phyloP scores from a whole-genome alignment of 1,140 invertebrate species.

The Solen grandis region DNA sequence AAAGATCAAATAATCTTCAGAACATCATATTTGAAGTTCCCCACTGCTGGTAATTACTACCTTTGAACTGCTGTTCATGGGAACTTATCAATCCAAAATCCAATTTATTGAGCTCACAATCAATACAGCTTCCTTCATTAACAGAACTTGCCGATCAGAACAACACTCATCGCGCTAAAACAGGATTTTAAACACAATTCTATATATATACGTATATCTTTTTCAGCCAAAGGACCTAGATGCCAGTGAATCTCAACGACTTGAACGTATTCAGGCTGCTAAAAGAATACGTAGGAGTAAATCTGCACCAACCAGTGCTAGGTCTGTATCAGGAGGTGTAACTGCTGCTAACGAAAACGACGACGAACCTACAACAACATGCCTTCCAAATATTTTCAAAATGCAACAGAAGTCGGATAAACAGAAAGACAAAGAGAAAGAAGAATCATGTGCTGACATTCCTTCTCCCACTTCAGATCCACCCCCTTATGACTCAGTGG shows the following conservation, averaged over 20 bases:
- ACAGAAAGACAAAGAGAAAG: conserved; percentile 66
- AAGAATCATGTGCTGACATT: conserved; percentile 64
- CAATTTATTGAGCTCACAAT: conserved; percentile 44
- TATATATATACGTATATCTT: too few species aligned
- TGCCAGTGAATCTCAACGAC: conserved; percentile 71
- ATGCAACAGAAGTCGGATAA: conserved; percentile 72
- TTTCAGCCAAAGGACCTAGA: conserved; percentile 76
- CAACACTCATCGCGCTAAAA: conserved; percentile 2
- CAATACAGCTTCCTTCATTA: conserved; percentile 26
- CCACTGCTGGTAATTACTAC: conserved; percentile 28
- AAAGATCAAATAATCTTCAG: not conserved
- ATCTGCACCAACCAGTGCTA: conserved; percentile 67
- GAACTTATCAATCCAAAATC: conserved; percentile 30
- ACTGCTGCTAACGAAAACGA: conserved; percentile 59
- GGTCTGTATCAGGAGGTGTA: conserved; percentile 59
- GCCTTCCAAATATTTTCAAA: conserved; percentile 75
- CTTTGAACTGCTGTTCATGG: not conserved
- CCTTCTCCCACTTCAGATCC: conserved; percentile 71
- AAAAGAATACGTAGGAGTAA: conserved; percentile 72
- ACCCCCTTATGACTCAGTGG: conserved; percentile 65
- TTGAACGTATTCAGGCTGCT: conserved; percentile 73
- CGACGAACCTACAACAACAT: conserved; percentile 67
- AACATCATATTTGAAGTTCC: not conserved
- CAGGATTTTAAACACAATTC: conserved; percentile 18
- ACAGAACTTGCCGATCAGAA: not conserved